Conservation (phyloP, 2,797 vertebrate genomes). For the Chloroceryle amazona region DNA sequence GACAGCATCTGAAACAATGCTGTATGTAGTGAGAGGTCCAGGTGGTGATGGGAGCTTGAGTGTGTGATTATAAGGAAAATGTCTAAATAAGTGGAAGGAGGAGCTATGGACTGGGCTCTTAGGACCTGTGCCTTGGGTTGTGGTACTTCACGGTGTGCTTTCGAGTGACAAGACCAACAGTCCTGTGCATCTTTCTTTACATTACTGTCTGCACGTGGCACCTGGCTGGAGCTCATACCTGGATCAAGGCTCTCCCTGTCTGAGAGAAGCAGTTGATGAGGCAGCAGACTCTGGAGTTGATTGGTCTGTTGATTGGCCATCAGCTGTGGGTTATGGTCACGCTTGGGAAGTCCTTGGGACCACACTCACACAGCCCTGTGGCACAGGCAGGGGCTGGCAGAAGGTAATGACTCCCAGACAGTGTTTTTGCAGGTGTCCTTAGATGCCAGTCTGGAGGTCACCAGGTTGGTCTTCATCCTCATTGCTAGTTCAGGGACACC, state of each 20-base stretch:
- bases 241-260: background rate
- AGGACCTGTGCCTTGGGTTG: background rate
- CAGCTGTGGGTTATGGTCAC: background rate
- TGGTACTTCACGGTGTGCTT: background rate
- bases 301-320: background rate
- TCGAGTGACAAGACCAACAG: background rate
- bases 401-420: fast-evolving
- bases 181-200: no score
- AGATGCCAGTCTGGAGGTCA: background rate
- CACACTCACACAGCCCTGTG: background rate
- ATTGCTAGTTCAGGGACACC: background rate
- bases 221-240: background rate
- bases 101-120: background rate
- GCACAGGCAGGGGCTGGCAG: background rate
- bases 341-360: background rate
- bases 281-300: background rate
- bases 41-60: background rate
- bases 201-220: background rate
- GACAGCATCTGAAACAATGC: background rate
- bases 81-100: background rate
- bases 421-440: background rate
- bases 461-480: background rate
- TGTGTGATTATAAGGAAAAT: background rate
- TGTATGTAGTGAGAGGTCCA: fast-evolving
- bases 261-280: background rate